Percentiles rank a stretch among this genome's conserved stretches.
These are phyloP conservation scores for Lamprotornis superbus DNA, from an alignment of 2,113 vertebrate genomes.

Conservation along the genomic window DNA sequence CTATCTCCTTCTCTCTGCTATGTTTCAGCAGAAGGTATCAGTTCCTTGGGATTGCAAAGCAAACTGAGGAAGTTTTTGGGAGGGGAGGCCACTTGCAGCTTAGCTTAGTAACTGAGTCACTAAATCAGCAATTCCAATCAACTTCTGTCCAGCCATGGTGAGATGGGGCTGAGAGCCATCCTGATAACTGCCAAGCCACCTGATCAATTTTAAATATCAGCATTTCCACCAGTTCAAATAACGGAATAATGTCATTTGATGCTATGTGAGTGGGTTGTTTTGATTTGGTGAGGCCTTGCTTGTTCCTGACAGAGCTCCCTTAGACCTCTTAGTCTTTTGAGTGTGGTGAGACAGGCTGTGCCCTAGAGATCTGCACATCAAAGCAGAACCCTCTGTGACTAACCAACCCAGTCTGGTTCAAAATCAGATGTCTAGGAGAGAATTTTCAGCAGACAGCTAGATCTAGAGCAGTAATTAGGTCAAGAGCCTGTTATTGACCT, in stretches of 20 bases:
- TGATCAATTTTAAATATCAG: background rate
- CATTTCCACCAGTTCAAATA: background rate
- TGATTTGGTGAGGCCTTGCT: background rate
- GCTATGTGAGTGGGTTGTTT: background rate
- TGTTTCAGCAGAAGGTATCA: background rate
- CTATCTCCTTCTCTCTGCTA: background rate
- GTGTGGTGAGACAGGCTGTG: background rate
- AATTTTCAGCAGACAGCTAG: background rate
- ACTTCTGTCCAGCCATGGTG: background rate
- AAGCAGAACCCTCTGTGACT: background rate
- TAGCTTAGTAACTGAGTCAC: background rate
- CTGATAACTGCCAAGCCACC: background rate
- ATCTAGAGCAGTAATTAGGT: background rate
- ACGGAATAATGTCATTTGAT: background rate
- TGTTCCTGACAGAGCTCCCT: background rate
- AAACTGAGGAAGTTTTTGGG: background rate
- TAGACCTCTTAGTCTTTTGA: background rate
- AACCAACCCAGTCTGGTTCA: background rate
- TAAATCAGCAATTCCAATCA: background rate
- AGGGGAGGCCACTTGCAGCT: background rate
- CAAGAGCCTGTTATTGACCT: background rate
- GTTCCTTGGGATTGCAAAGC: background rate
- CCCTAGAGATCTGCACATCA: background rate
- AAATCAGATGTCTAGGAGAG: background rate
- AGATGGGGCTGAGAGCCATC: background rate